Percentiles rank a stretch among this genome's conserved stretches.
These are phyloP conservation scores for Zingel zingel DNA, from an alignment of 2,113 vertebrate species.

Conservation along the genomic window DNA sequence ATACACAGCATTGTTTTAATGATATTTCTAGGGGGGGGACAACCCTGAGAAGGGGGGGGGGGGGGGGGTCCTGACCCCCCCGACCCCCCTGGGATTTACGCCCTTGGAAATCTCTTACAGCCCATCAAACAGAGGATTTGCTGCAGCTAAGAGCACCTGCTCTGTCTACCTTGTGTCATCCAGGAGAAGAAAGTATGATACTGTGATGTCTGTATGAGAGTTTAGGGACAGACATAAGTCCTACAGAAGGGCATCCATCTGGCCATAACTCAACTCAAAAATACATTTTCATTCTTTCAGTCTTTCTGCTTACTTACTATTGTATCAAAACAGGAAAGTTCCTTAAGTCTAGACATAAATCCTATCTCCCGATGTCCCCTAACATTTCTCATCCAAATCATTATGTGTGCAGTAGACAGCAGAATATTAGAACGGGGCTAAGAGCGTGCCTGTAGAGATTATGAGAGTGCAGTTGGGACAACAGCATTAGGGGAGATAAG, in stretches of 20 bases:
- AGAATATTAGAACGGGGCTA: slow-evolving; percentile 13
- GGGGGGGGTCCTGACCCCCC: too few relatives aligned
- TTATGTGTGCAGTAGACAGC: slow-evolving; percentile 32
- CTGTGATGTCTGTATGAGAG: background rate
- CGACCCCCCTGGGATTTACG: too few relatives aligned
- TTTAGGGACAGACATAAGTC: slow-evolving; percentile 2
- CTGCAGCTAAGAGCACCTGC: slow-evolving; percentile 25
- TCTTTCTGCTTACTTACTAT: slow-evolving; percentile 43
- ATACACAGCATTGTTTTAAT: too few relatives aligned
- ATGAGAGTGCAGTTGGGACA: slow-evolving; percentile 59
- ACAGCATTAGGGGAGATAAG: slow-evolving; percentile 78
- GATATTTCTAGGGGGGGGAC: too few relatives aligned
- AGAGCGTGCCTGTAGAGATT: slow-evolving; percentile 56
- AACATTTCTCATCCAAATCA: slow-evolving; percentile 70
- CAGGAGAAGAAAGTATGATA: slow-evolving; percentile 9
- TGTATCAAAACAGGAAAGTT: slow-evolving; percentile 49
- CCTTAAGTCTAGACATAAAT: slow-evolving; percentile 45
- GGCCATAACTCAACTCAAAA: slow-evolving; percentile 32
- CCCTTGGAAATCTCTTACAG: slow-evolving; percentile 50
- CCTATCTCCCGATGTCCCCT: slow-evolving; percentile 44
- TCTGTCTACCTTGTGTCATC: background rate
- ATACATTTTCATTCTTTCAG: slow-evolving; percentile 32
- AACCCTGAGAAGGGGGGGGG: too few relatives aligned
- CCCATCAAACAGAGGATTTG: slow-evolving; percentile 35
- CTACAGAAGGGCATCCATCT: background rate